Percentiles rank a stretch among this genome's conserved stretches.
phyloP scores from a whole-genome alignment of 2,797 vertebrate species.

The Alcedo quadribrachys region DNA sequence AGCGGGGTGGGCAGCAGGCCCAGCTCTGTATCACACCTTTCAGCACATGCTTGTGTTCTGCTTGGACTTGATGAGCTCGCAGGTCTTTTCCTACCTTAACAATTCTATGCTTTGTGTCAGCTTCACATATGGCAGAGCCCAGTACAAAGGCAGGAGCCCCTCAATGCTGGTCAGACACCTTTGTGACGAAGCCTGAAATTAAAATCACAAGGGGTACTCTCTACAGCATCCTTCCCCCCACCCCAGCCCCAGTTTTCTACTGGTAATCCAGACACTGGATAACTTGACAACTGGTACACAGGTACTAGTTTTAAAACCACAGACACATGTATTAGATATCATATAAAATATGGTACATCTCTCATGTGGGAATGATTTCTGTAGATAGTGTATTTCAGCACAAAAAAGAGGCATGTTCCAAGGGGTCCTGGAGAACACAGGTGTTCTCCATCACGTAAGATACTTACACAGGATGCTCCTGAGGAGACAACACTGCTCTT shows the following conservation, averaged over 20 bases:
- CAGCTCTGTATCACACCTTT: not conserved
- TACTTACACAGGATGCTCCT: not conserved
- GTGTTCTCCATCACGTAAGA: not conserved
- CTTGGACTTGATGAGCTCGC: not conserved
- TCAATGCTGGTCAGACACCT: accelerated
- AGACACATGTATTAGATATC: not conserved
- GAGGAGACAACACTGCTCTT: not conserved
- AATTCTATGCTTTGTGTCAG: not conserved
- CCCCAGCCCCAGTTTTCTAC: not conserved
- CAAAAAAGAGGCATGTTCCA: not conserved
- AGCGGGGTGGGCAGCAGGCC: not conserved
- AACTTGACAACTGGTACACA: constrained; percentile 21
- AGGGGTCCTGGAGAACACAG: not conserved
- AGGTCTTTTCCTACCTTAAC: too few species aligned
- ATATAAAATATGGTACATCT: constrained; percentile 18
- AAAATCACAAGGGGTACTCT: not conserved
- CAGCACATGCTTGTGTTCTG: not conserved
- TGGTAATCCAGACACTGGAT: constrained; percentile 13
- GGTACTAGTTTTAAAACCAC: constrained; percentile 38
- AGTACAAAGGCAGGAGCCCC: not conserved
- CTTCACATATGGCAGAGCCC: accelerated
- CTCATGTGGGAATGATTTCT: not conserved
- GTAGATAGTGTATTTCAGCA: not conserved
- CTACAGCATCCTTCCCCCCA: not conserved
- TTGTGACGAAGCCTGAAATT: not conserved